These are phyloP conservation scores for Nebria ingens DNA, from an alignment of 1,140 invertebrate genomes.

Conservation along the genomic window DNA sequence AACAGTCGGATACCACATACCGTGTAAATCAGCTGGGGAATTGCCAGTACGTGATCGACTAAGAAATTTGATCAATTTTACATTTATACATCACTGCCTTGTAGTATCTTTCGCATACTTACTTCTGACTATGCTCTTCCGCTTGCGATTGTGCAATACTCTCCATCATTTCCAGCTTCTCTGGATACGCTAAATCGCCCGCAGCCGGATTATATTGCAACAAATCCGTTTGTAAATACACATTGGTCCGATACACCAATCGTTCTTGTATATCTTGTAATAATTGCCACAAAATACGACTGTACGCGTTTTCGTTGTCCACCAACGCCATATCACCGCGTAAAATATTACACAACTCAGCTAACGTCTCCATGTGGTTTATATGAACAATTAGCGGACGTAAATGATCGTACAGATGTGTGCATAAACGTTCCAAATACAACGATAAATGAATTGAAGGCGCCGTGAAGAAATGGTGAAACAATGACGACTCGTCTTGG, in stretches of 20 bases:
- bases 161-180: conserved; percentile 96
- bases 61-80: neutral
- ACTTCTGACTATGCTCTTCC: conserved; percentile 23
- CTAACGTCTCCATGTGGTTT: conserved; percentile 93
- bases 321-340: conserved; percentile 74
- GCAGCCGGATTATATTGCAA: conserved; percentile 77
- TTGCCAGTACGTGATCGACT: conserved; percentile 11
- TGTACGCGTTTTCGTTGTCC: conserved; percentile 4
- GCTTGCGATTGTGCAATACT: conserved; percentile 35
- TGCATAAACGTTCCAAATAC: conserved; percentile 80
- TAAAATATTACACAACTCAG: conserved; percentile 92
- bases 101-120: conserved; percentile 5
- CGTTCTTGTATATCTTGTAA: conserved; percentile 94
- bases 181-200: conserved; percentile 95
- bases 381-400: conserved; percentile 95
- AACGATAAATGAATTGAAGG: conserved; percentile 54
- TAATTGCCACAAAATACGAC: conserved; percentile 46
- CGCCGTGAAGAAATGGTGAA: conserved; percentile 76
- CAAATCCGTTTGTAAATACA: conserved; percentile 90
- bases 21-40: conserved; percentile 80
- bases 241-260: conserved; percentile 89
- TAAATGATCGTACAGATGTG: conserved; percentile 82
- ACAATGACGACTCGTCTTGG: conserved; percentile 84
- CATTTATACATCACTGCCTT: neutral
- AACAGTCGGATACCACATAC: conserved; percentile 99